phyloP scores from a whole-genome alignment of 2,797 vertebrate species.

The Anguilla marmorata region DNA sequence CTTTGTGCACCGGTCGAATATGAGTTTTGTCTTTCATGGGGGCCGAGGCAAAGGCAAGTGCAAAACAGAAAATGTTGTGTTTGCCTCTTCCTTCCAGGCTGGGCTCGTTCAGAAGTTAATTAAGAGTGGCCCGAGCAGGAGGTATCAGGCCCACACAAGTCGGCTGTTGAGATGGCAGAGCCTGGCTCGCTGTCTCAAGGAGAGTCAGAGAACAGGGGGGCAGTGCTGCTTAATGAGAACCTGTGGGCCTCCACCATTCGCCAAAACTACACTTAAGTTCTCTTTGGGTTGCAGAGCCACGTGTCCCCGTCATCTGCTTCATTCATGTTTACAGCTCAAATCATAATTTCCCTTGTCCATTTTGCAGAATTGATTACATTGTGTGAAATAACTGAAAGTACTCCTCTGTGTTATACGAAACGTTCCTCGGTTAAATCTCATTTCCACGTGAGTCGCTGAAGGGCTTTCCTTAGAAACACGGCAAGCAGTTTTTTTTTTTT shows the following conservation, averaged over 20 bases:
- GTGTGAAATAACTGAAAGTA: not conserved
- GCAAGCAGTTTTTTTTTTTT: not conserved
- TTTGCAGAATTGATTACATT: not conserved
- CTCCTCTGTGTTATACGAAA: not conserved
- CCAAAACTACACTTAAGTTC: not conserved
- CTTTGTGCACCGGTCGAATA: not conserved
- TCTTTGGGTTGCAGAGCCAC: not conserved
- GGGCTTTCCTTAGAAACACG: not conserved
- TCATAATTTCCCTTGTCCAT: not conserved
- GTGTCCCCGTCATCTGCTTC: not conserved
- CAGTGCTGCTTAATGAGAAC: not conserved
- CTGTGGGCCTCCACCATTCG: not conserved
- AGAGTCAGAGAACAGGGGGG: not conserved
- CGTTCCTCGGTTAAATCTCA: not conserved
- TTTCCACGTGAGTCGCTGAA: not conserved
- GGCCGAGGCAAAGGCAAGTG: not conserved
- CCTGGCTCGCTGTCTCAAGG: conserved; percentile 24
- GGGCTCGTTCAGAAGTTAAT: conserved; percentile 17
- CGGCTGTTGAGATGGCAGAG: conserved; percentile 28
- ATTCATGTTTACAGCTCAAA: not conserved
- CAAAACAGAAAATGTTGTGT: not conserved
- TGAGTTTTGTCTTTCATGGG: not conserved
- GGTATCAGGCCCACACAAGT: not conserved
- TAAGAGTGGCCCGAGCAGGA: not conserved
- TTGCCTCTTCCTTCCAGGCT: not conserved